Conservation (phyloP, 2,797 vertebrate species). For the Artibeus jamaicensis region DNA sequence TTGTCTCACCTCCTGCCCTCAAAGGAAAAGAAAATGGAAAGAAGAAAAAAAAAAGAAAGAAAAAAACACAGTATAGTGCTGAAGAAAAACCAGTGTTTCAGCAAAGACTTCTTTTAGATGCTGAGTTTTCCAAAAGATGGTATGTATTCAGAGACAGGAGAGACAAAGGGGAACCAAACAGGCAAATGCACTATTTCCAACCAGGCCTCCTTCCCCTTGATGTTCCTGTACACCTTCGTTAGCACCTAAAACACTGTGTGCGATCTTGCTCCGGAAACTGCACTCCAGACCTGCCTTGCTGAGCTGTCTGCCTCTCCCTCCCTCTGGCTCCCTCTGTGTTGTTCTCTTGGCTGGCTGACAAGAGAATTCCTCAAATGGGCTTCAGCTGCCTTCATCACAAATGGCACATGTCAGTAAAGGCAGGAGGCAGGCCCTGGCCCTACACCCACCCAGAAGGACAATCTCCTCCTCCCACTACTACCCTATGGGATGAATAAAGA, state of each 20-base stretch:
- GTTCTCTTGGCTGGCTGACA: conserved; percentile 89
- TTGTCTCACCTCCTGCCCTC: conserved; percentile 77
- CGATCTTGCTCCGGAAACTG: conserved; percentile 52
- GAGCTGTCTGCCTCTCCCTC: conserved; percentile 27
- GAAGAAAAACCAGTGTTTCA: not conserved
- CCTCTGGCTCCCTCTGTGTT: conserved; percentile 49
- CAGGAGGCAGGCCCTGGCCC: conserved; percentile 83
- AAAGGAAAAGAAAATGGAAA: not conserved
- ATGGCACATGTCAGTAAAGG: conserved; percentile 90
- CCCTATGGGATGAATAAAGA: conserved; percentile 82
- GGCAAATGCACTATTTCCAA: not conserved
- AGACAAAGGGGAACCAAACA: not conserved
- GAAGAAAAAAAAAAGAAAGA: not conserved
- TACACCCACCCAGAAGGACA: conserved; percentile 81
- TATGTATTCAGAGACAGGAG: not conserved
- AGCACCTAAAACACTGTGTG: not conserved
- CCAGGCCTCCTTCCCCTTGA: conserved; percentile 7
- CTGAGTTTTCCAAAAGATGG: not conserved
- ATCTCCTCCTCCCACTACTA: conserved; percentile 64
- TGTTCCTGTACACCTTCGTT: not conserved
- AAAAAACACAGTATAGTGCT: not conserved
- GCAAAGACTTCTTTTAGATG: conserved; percentile 41
- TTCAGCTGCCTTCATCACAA: conserved; percentile 85
- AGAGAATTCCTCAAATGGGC: conserved; percentile 88
- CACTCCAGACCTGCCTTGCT: conserved; percentile 69